These are phyloP conservation scores for Barbus barbus DNA, from an alignment of 2,113 vertebrate species.

Conservation along the genomic window DNA sequence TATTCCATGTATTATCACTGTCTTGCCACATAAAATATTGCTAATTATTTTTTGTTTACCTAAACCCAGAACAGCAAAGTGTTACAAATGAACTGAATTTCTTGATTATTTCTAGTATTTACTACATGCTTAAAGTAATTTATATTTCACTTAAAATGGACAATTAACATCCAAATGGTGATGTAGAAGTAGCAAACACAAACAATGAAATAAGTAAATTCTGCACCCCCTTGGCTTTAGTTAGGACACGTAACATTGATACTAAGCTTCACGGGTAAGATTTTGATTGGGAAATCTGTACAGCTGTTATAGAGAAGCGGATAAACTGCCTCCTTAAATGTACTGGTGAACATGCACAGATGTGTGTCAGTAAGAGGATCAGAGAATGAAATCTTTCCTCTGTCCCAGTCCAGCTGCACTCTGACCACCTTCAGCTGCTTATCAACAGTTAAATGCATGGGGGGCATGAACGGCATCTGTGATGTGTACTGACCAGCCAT, in stretches of 20 bases:
- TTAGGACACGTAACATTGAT: neutral
- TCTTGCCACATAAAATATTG: neutral
- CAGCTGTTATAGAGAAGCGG: constrained; percentile 32
- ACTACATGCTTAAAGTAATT: neutral
- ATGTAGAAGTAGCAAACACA: neutral
- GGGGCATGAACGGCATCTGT: neutral
- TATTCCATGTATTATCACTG: neutral
- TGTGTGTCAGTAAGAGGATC: constrained; percentile 4
- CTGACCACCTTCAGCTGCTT: constrained; percentile 17
- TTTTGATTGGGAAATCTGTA: neutral
- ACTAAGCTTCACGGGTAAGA: constrained; percentile 27
- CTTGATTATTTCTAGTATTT: neutral
- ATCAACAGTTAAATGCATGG: constrained; percentile 18
- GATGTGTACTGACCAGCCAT: neutral
- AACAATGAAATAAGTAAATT: neutral
- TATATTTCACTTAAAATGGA: neutral
- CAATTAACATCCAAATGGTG: neutral
- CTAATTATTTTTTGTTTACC: neutral
- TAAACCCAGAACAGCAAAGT: neutral
- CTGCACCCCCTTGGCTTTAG: too few relatives aligned
- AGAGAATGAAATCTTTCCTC: constrained; percentile 21
- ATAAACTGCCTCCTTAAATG: constrained; percentile 33
- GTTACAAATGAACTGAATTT: neutral
- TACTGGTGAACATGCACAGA: constrained; percentile 4
- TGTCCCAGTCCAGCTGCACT: constrained; percentile 37